Base-by-base conservation (phyloP, 2,888 invertebrate genomes). In the Cybosia mesomella region DNA sequence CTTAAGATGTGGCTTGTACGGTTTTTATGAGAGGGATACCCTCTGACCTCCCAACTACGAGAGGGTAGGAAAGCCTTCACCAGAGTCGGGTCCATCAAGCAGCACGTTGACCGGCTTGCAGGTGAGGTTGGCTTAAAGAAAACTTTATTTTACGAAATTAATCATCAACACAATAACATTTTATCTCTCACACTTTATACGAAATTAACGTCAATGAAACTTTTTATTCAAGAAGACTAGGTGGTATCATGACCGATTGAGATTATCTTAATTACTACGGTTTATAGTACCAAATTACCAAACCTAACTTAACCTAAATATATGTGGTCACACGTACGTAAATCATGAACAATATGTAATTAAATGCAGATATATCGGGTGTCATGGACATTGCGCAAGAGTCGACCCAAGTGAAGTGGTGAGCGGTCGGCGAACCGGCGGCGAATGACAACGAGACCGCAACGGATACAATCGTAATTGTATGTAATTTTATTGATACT, bases 401-500 rank as follows among this genome's bases (percentile, higher is more conserved):
- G 39, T 66, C 63, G 36, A 3, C n/a, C 43, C 15, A 15, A 64
- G 54, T 54, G 54, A 34, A 59, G 15, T 59, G 53, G 81, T 72
- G 81, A 78, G 74, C 63, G 81, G 76, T 72, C 61, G 64, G 60
- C 60, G 53, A 55, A 36, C 66, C 71, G 74, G 74, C 71, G 74
- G 74, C 74, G 75, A 81, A 76, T 75, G 80, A 81, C 79, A 77
- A 80, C 68, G 55, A 61, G 58, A 71, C 73, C 72, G 70, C 69
- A 77, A 39, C 65, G 64, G 69, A 77, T 77, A 80, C 68, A 66
- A 76, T 71, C 53, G 66, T 67, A 70, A 72, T 67, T 71, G 71
- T 66, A 72, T 60, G 60, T 72, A 68, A 73, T 71, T 63, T 71
- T 73, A 75, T 73, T 64, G 73, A 77, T 55, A 64, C 28, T 63